These are phyloP conservation scores for Conistra vaccinii DNA, from an alignment of 2,888 invertebrate species.

Conservation along the genomic window DNA sequence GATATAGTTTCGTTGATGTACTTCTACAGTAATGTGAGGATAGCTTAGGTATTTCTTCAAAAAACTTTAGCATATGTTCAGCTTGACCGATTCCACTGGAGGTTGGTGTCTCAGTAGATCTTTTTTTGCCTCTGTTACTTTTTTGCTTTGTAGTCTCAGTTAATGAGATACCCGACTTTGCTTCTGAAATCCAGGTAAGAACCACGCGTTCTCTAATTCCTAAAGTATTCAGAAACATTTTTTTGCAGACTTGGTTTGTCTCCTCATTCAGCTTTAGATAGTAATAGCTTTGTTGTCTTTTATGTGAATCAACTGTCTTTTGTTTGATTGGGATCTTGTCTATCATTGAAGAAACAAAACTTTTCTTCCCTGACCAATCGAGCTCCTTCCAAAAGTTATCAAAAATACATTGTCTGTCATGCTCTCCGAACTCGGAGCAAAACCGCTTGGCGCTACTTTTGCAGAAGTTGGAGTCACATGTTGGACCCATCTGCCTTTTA, in stretches of 20 bases:
- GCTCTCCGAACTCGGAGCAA: constrained; percentile 32
- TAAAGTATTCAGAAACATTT: no score
- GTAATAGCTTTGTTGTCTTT: constrained; percentile 32
- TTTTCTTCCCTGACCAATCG: constrained; percentile 36
- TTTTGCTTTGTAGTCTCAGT: constrained; percentile 25
- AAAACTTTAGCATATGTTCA: constrained; percentile 27
- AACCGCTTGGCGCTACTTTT: constrained; percentile 31
- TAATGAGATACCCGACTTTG: constrained; percentile 26
- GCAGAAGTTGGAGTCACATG: constrained; percentile 17
- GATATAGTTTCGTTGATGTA: constrained; percentile 21
- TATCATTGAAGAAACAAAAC: constrained; percentile 37
- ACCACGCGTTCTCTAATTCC: constrained; percentile 31
- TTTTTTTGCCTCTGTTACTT: constrained; percentile 28
- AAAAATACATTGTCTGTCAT: constrained; percentile 37
- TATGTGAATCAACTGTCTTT: constrained; percentile 38
- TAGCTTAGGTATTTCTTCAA: constrained; percentile 7
- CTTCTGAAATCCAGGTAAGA: constrained; percentile 6
- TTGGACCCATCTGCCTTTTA: constrained; percentile 36
- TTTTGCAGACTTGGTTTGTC: constrained; percentile 38
- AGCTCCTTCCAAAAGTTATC: constrained; percentile 41
- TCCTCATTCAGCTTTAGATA: constrained; percentile 35
- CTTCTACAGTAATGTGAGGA: constrained; percentile 27
- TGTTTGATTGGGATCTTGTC: constrained; percentile 35
- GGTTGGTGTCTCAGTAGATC: constrained; percentile 28
- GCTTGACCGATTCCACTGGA: constrained; percentile 31